Evolutionary conservation across 2,888 invertebrate genomes (phyloP).

Genomic region (Oscheius myriophilus): DNA sequence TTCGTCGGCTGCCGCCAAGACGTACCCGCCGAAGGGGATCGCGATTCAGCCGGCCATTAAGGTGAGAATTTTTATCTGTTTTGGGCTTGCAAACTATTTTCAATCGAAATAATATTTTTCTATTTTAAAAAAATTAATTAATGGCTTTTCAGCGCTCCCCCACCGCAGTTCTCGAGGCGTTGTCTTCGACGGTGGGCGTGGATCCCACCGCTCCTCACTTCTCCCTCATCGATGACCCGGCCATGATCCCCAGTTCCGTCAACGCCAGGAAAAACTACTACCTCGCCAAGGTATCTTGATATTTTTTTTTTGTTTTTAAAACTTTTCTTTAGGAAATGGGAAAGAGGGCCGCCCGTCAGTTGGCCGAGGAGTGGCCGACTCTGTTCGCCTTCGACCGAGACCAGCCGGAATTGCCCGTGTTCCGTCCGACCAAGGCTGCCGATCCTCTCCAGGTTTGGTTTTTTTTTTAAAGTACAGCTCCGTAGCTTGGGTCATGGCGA

Average conservation of each 20-base stretch:
- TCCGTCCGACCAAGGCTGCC: conserved; percentile 58
- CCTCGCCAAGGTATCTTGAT: conserved; percentile 53
- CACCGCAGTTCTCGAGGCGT: conserved; percentile 82
- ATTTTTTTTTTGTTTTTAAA: background rate
- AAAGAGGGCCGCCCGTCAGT: conserved; percentile 63
- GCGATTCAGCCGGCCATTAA: conserved; percentile 9
- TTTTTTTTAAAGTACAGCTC: too few relatives aligned
- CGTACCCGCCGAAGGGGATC: conserved; percentile 10
- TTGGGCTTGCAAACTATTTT: too few relatives aligned
- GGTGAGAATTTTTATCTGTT: background rate
- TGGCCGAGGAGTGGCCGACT: conserved; percentile 70
- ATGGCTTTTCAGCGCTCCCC: conserved; percentile 79
- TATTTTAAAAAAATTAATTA: background rate
- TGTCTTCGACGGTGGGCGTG: conserved; percentile 82
- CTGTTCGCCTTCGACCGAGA: conserved; percentile 69
- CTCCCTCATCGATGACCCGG: conserved; percentile 89
- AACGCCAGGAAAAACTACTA: conserved; percentile 53
- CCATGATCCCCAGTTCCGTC: conserved; percentile 63
- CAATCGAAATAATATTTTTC: too few relatives aligned
- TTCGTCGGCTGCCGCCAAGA: conserved; percentile 15
- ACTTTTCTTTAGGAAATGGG: conserved; percentile 59
- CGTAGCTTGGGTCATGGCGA: too few relatives aligned
- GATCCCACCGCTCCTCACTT: conserved; percentile 88
- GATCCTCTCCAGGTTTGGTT: conserved; percentile 49
- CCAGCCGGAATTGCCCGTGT: conserved; percentile 63